Conservation (phyloP, 1,140 invertebrate genomes). For the Lasioglossum baleicum region DNA sequence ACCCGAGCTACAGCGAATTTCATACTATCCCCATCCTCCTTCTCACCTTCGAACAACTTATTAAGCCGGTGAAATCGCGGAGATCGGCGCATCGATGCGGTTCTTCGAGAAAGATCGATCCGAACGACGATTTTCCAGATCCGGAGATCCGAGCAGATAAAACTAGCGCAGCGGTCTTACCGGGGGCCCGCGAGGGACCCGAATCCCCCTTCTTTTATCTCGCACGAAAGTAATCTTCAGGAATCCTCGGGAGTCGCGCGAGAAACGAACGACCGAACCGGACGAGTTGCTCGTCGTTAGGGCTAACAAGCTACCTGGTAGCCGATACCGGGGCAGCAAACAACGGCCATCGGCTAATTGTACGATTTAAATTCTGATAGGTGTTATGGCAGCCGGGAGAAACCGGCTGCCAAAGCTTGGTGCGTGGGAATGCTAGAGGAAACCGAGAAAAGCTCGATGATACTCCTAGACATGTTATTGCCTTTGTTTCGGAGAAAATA, state of each 20-base stretch:
- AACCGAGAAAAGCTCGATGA: no score
- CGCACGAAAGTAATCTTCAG: constrained; percentile 54
- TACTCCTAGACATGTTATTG: no score
- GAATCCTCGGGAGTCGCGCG: constrained; percentile 39
- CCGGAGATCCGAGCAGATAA: constrained; percentile 17
- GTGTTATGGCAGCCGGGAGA: neutral
- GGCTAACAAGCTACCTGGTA: constrained; percentile 62
- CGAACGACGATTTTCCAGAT: constrained; percentile 22
- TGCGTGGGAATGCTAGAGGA: neutral
- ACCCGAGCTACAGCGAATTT: constrained; percentile 15
- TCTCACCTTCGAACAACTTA: neutral
- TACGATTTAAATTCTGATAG: constrained; percentile 12
- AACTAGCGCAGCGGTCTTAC: neutral
- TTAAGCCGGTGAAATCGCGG: constrained; percentile 25
- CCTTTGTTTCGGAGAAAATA: no score
- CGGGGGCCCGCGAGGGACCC: neutral
- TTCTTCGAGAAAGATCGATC: constrained; percentile 1
- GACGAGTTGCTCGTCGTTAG: constrained; percentile 49
- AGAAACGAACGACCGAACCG: constrained; percentile 10
- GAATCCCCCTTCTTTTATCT: constrained; percentile 10
- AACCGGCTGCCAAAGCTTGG: neutral
- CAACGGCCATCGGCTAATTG: constrained; percentile 6
- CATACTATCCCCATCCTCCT: neutral
- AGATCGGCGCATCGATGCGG: neutral
- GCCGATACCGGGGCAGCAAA: neutral